phyloP scores from a whole-genome alignment of 1,140 invertebrate genomes.

The Diploscapter pachys region DNA sequence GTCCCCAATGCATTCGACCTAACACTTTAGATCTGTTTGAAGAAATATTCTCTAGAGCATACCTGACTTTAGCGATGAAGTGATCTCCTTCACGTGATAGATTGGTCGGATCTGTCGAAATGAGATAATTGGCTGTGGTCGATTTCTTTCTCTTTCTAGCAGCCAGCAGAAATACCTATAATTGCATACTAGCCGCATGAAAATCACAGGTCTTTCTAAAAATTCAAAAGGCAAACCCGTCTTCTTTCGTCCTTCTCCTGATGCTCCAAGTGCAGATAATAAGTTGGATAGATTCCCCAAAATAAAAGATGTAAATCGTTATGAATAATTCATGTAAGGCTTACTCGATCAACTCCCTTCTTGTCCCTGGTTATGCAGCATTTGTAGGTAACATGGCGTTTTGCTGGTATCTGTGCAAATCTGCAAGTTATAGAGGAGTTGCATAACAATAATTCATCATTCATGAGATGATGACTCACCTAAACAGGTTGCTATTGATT shows the following conservation, averaged over 20 bases:
- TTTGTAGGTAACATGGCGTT: conserved; percentile 85
- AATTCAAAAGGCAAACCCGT: too few relatives aligned
- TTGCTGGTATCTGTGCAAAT: conserved; percentile 69
- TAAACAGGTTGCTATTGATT: conserved; percentile 45
- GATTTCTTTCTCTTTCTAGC: conserved; percentile 96
- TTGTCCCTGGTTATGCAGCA: conserved; percentile 94
- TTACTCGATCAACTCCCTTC: conserved; percentile 81
- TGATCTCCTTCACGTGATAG: conserved; percentile 85
- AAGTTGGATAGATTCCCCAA: conserved; percentile 90
- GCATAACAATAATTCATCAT: conserved; percentile 43
- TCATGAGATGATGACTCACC: conserved; percentile 42
- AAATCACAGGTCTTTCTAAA: too few relatives aligned
- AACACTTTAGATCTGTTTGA: not conserved
- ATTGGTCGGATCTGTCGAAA: conserved; percentile 96
- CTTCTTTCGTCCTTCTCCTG: conserved; percentile 64
- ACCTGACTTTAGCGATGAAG: conserved; percentile 79
- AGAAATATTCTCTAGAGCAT: too few relatives aligned
- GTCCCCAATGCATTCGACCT: conserved; percentile 91
- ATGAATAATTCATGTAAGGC: too few relatives aligned
- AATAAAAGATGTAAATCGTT: too few relatives aligned
- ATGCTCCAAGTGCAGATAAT: conserved; percentile 83
- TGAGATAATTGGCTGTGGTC: conserved; percentile 93
- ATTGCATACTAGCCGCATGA: too few relatives aligned
- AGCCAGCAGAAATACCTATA: conserved; percentile 82
- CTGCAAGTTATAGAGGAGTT: conserved; percentile 2